Evolutionary conservation across 2,113 vertebrate species (phyloP).

Genomic region (Chloropsis cyanopogon): DNA sequence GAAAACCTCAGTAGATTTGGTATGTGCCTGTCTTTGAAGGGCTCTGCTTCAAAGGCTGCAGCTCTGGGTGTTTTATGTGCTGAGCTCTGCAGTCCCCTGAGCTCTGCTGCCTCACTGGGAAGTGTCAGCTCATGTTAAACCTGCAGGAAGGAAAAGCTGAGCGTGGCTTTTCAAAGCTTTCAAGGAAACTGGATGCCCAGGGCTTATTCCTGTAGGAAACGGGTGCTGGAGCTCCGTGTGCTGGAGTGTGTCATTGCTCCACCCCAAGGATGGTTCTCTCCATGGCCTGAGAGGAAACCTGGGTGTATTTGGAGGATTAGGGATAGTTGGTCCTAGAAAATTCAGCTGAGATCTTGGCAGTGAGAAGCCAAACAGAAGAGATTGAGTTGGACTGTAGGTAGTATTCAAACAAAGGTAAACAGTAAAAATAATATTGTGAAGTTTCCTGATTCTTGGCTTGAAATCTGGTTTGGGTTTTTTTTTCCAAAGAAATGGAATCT

Average conservation of each 20-base stretch:
- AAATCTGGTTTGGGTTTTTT: neutral
- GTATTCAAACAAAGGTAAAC: neutral
- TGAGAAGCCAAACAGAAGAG: neutral
- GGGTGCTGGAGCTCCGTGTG: fast-evolving
- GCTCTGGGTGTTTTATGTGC: neutral
- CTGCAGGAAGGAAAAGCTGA: neutral
- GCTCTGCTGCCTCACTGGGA: neutral
- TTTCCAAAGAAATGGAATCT: neutral
- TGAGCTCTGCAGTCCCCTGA: neutral
- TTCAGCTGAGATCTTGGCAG: neutral
- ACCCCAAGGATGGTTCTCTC: neutral
- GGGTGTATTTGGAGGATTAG: neutral
- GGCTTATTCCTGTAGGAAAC: neutral
- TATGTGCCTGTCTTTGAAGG: conserved; percentile 21
- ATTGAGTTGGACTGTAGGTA: neutral
- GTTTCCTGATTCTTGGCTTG: neutral
- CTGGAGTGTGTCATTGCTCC: neutral
- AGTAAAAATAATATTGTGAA: neutral
- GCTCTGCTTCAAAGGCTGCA: conserved; percentile 5
- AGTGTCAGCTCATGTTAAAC: neutral
- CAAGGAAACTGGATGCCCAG: neutral
- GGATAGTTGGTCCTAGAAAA: neutral
- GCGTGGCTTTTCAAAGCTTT: neutral
- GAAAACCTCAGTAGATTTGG: neutral
- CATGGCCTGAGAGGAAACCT: neutral